Evolutionary conservation across 2,797 vertebrate species (phyloP).

Genomic region (Argentina silus): DNA sequence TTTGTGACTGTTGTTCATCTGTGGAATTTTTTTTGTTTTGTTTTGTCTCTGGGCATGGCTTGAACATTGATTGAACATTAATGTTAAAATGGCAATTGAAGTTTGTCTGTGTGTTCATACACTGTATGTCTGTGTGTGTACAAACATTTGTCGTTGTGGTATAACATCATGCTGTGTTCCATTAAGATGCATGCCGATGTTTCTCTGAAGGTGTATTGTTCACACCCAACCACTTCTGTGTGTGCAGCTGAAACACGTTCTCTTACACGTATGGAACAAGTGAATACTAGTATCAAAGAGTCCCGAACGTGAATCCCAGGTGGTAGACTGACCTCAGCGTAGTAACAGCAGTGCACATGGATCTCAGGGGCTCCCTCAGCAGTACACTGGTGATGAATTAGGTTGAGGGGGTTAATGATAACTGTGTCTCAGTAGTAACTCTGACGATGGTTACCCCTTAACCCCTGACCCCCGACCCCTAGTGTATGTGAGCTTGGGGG

Average conservation of each 20-base stretch:
- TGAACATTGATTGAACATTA: neutral
- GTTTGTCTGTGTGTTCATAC: neutral
- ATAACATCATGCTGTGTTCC: too few species aligned
- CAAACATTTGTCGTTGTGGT: neutral
- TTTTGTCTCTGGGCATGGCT: constrained; percentile 7
- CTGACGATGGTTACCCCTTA: too few species aligned
- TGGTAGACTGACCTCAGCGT: too few species aligned
- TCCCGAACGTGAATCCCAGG: too few species aligned
- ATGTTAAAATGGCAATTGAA: neutral
- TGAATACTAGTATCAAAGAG: too few species aligned
- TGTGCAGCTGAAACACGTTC: too few species aligned
- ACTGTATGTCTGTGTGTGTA: neutral
- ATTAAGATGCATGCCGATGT: too few species aligned
- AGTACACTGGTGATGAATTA: neutral
- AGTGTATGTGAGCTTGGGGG: neutral
- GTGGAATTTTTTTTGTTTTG: neutral
- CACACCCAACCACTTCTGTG: too few species aligned
- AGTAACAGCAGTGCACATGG: too few species aligned
- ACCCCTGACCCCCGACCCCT: neutral
- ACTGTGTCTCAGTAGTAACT: neutral
- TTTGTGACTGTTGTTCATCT: constrained; percentile 11
- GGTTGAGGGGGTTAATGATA: neutral
- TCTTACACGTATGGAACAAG: too few species aligned
- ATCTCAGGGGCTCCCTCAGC: too few species aligned
- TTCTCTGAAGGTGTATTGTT: too few species aligned